Base-by-base conservation (phyloP, 1,140 invertebrate genomes). In the Frieseomelitta varia region DNA sequence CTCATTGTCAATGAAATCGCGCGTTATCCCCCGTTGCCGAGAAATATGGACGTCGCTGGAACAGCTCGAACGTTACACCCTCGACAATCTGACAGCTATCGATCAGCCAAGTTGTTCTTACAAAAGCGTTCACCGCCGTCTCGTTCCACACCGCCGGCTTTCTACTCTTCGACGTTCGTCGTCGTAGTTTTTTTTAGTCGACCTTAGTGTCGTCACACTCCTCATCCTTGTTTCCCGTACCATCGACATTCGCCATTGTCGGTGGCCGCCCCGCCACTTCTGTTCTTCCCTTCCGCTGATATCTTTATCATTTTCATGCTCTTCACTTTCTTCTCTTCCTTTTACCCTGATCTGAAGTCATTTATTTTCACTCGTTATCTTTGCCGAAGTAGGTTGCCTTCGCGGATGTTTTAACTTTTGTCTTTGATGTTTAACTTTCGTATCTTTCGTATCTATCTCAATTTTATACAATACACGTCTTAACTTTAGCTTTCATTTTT, bases 1-100 rank as follows among this genome's bases (percentile, higher is more conserved):
- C 79, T 89, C 81, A 89, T 89, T 90, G 87, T 89, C 81, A 89
- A 90, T 89, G 87, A 90, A 78, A 89, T 74, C 75, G 10, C 56
- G 55, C 30, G 85, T 89, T 89, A 87, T 87, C 85, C 81, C 30
- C n/a, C 21, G 80, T 89, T 84, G 78, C 81, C 78, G 80, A 86
- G 87, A 87, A 89, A 89, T 78, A 81, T 78, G 87, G 89, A 84
- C 85, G 80, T 81, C 30, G 65, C 65, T 67, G 68, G 61, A 77
- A 30, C 56, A 65, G 65, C 77, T 89, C 81, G 61, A 69, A 83
- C 69, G 67, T 79, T 86, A 55, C 27, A 65, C n/a, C 6, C 39
- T 6, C 58, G 65, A 76, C 55, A n/a, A 61, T 30, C 56, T 79
- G 85, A 79, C 87, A 65, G 67, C 65, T 77, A 88, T 88, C 87